Evolutionary conservation across 2,888 invertebrate species (phyloP).

Genomic region (Mesoligia furuncula): DNA sequence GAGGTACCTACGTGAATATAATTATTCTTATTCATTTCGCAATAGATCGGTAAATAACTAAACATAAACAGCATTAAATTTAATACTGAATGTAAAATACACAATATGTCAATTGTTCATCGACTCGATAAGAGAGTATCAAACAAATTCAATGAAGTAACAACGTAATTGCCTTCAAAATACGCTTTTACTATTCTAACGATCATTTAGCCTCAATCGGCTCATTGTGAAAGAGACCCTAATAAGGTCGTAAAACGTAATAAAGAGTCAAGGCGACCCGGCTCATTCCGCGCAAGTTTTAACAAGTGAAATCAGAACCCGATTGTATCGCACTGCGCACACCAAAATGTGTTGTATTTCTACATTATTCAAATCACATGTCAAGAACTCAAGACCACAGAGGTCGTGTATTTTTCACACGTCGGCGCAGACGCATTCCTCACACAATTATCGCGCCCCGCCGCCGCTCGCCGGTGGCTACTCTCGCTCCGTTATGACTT

Average conservation of each 20-base stretch:
- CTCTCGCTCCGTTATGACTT: slow-evolving; percentile 84
- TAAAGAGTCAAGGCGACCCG: slow-evolving; percentile 59
- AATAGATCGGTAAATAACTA: slow-evolving; percentile 47
- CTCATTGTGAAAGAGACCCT: slow-evolving; percentile 61
- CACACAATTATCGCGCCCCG: slow-evolving; percentile 76
- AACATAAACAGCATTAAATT: slow-evolving; percentile 47
- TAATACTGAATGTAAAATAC: slow-evolving; percentile 37
- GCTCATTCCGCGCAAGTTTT: slow-evolving; percentile 57
- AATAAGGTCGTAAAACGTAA: slow-evolving; percentile 56
- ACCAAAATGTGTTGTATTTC: slow-evolving; percentile 54
- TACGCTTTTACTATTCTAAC: slow-evolving; percentile 57
- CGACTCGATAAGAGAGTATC: slow-evolving; percentile 30
- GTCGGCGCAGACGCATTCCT: slow-evolving; percentile 79
- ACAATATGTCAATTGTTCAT: slow-evolving; percentile 46
- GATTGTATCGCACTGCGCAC: slow-evolving; percentile 36
- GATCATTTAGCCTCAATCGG: slow-evolving; percentile 54
- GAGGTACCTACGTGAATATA: slow-evolving; percentile 33
- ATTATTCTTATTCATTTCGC: slow-evolving; percentile 55
- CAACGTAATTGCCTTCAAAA: slow-evolving; percentile 51
- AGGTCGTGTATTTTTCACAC: slow-evolving; percentile 71
- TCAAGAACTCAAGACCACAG: slow-evolving; percentile 59
- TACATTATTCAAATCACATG: slow-evolving; percentile 65
- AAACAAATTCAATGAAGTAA: slow-evolving; percentile 39
- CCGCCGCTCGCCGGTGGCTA: slow-evolving; percentile 62
- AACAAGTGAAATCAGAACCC: slow-evolving; percentile 61